Evolutionary conservation across 1,140 invertebrate genomes (phyloP), one percentile per base, ranked within the genome.

Genomic region (Pinna nobilis): DNA sequence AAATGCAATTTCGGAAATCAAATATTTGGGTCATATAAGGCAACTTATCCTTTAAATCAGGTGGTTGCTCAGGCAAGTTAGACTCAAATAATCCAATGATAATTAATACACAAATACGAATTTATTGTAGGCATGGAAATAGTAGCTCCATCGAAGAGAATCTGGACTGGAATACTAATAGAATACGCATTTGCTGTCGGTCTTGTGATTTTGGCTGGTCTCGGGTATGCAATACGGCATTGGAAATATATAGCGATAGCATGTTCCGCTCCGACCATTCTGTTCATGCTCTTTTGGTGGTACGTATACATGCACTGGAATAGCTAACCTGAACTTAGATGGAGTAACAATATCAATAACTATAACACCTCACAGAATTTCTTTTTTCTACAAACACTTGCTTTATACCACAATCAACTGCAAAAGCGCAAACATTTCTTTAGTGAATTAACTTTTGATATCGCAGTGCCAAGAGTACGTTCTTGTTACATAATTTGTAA

Each of bases 201-300:
- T 30, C 41, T 74, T 6, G 53, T 72, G 7, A 30, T 76, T 13
- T 33, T 94, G 35, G 89, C 93, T 2, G 70, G 91, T 0, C 90
- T 94, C 49, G 91, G 91, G 18, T 92, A 93, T 80, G 92, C 91
- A 65, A 90, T 94, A 2, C 90, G 92, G 23, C 33, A 92, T 37
- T 95, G 94, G 94, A 89, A 91, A 2, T 90, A 91, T 57, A 94
- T 94, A 59, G 94, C 95, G 88, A 89, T 95, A 77, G 91, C 92
- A 0, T 91, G 94, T 60, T 94, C 94, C 0, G 83, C 94, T 30
- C 94, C 94, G n/a, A 92, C 93, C 0, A 83, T 93, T 15, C 81
- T 94, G 13, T 91, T 95, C 69, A 75, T 96, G 7, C 18, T 7
- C 15, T 74, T 67, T 20, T 74, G 71, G 71, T 74, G 71, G 71